Base-by-base conservation (phyloP, 1,140 invertebrate genomes). In the Drosophila sechellia region DNA sequence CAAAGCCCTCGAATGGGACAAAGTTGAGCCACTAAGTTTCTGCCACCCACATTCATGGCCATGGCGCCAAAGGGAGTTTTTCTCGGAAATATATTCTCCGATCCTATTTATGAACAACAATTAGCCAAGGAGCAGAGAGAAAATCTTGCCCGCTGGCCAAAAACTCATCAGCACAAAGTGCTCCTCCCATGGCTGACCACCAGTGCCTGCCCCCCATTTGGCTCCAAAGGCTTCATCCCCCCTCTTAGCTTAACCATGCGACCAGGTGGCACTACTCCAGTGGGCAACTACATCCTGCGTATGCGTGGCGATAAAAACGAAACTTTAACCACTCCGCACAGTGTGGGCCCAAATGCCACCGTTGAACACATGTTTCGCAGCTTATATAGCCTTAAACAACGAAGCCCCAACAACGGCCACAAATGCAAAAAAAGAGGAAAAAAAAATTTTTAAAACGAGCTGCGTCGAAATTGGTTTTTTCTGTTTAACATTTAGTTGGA, bases 161-260 rank as follows among this genome's bases (percentile, higher is more conserved):
- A 86, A 85, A 84, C 75, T 70, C 80, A 84, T 84, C 78, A 76
- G 71, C 70, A 83, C 79, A 83, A 76, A 75, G 80, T 84, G 53
- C 52, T 59, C 48, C 27, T 8, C 27, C 20, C 20, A 3, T 31
- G 27, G 54, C 34, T 45, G 39, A n/a, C 59, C 42, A n/a, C 59
- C 42, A 52, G 55, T 8, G 39, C 48, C 39, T 46, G 11, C 1
- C 20, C 1, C 17, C 15, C 17, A 17, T 10, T 6, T 4, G 17
- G 17, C 6, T 31, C 27, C 27, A 27, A 1, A 1, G 27, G 6
- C 6, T 8, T 17, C 17, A 17, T 17, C 0, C 27, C 27, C 5
- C 27, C 17, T 17, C 3, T 22, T 22, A 22, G 20, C 20, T 22
- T 22, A 22, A 22, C 20, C 20, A 3, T 22, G 0, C 27, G 6